A percentile compares a stretch with the other conserved stretches of the same genome.
These are phyloP conservation scores for Pseudomugil tenellus DNA, from an alignment of 2,797 vertebrate species.

Conservation along the genomic window DNA sequence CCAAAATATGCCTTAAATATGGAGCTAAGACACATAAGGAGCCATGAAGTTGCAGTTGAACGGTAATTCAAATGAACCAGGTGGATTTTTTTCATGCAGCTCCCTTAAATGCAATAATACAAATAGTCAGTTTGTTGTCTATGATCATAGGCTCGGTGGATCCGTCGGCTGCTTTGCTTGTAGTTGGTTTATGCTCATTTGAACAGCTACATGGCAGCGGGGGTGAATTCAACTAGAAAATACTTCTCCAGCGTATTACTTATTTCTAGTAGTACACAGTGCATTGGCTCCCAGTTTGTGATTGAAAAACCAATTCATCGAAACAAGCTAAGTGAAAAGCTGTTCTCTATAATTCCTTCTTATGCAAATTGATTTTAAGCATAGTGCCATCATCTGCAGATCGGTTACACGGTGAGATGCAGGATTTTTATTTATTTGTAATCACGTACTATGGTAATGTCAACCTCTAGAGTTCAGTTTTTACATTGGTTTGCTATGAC, in stretches of 20 bases:
- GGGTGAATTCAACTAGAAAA: constrained; percentile 29
- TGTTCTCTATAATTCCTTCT: no score
- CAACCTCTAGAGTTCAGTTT: no score
- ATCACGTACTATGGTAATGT: no score
- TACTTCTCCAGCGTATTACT: constrained; percentile 28
- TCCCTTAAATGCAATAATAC: constrained; percentile 11
- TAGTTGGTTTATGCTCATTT: constrained; percentile 32
- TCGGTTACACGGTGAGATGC: no score
- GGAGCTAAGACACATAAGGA: neutral
- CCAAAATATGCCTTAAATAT: constrained; percentile 1
- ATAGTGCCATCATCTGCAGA: no score
- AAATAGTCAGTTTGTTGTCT: constrained; percentile 11
- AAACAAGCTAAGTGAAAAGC: constrained; percentile 39
- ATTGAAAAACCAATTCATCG: constrained; percentile 39
- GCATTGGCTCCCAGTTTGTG: constrained; percentile 31
- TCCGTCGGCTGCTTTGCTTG: constrained; percentile 14
- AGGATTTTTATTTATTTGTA: no score
- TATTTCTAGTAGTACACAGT: constrained; percentile 17
- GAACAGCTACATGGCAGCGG: constrained; percentile 30
- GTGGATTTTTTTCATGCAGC: constrained; percentile 5
- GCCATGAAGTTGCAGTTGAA: constrained; percentile 9
- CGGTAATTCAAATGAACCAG: constrained; percentile 4
- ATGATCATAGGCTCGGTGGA: constrained; percentile 4
- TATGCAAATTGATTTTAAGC: no score
- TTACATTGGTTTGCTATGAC: no score